phyloP scores from a whole-genome alignment of 1,140 invertebrate species.

The Pseudomyrmex flavicornis region DNA sequence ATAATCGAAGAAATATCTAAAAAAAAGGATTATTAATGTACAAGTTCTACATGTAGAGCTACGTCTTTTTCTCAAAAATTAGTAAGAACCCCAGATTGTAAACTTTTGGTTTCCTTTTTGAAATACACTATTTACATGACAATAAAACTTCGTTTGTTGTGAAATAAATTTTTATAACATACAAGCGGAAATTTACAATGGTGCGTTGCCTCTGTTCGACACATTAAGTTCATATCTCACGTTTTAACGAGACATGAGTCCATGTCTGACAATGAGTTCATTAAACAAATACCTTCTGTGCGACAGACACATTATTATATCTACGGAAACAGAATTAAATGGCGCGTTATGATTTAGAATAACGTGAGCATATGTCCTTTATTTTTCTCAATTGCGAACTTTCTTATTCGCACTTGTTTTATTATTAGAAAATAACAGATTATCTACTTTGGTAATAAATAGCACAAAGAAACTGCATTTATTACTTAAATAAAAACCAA shows the following conservation, averaged over 20 bases:
- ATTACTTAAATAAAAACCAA: neutral
- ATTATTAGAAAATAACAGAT: slow-evolving; percentile 1
- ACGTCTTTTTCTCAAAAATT: neutral
- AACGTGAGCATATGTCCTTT: neutral
- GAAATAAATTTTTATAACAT: neutral
- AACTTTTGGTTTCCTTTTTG: neutral
- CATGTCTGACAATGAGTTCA: slow-evolving; percentile 23
- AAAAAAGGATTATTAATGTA: neutral
- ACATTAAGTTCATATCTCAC: slow-evolving; percentile 37
- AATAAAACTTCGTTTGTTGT: neutral
- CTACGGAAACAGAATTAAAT: slow-evolving; percentile 28
- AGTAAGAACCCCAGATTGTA: slow-evolving; percentile 1
- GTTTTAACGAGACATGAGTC: slow-evolving; percentile 27
- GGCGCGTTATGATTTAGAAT: neutral
- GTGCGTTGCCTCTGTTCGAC: neutral
- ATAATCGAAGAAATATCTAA: slow-evolving; percentile 6
- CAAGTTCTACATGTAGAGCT: neutral
- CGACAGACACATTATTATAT: neutral
- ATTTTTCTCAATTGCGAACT: neutral
- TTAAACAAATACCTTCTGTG: slow-evolving; percentile 14
- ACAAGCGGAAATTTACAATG: neutral
- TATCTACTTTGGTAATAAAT: neutral
- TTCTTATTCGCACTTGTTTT: neutral
- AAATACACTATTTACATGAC: neutral
- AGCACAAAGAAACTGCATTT: neutral